A percentile compares a stretch with the other conserved stretches of the same genome.
Conservation (phyloP, 2,113 vertebrate genomes). For the Thymallus thymallus region DNA sequence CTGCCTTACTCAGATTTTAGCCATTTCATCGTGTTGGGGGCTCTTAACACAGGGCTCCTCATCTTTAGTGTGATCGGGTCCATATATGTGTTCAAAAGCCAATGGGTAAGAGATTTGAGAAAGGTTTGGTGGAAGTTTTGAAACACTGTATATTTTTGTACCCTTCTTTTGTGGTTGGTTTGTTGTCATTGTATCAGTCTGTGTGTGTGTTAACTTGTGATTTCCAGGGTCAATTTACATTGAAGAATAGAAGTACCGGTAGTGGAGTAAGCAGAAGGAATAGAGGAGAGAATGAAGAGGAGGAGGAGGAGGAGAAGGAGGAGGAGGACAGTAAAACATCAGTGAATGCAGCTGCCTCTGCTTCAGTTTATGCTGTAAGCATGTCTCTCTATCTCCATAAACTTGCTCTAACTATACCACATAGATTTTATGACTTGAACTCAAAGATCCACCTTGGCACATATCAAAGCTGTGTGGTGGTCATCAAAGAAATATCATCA, state of each 20-base stretch:
- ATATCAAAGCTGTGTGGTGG: neutral
- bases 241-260: neutral
- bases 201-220: neutral
- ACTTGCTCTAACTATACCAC: neutral
- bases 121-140: neutral
- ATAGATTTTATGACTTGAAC: neutral
- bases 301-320: slow-evolving; percentile 4
- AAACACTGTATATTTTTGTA: slow-evolving; percentile 5
- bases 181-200: neutral
- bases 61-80: slow-evolving; percentile 64
- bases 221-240: neutral
- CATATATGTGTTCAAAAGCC: slow-evolving; percentile 57
- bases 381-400: neutral
- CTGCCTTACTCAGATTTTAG: neutral
- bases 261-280: neutral
- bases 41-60: slow-evolving; percentile 49
- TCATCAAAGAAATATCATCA: neutral
- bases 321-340: neutral
- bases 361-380: slow-evolving; percentile 64
- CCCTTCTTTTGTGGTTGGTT: neutral
- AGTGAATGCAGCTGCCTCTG: slow-evolving; percentile 20
- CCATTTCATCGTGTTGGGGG: slow-evolving; percentile 2
- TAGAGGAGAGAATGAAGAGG: slow-evolving; percentile 25
- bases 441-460: neutral
- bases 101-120: slow-evolving; percentile 50